Conservation (phyloP, 2,113 vertebrate genomes). For the Microtus pennsylvanicus region DNA sequence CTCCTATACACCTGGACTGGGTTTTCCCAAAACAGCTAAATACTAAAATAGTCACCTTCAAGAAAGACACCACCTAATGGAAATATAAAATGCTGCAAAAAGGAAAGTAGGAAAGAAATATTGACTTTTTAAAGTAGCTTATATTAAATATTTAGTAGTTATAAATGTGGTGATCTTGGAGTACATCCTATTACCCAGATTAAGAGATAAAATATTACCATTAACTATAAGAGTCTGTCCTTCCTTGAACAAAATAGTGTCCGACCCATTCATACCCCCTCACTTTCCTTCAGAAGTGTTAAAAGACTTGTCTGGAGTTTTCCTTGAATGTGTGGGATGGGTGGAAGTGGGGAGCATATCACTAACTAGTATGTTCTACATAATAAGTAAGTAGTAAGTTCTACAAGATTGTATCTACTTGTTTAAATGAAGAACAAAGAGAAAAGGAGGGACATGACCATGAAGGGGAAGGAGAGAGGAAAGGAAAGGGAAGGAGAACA, state of each 20-base stretch:
- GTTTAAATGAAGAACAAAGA: background rate
- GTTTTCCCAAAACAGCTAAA: background rate
- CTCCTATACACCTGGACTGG: too few relatives aligned
- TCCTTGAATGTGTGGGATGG: background rate
- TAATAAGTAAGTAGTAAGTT: background rate
- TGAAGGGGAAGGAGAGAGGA: background rate
- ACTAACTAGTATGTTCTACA: background rate
- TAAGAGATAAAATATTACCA: background rate
- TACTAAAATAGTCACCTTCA: background rate
- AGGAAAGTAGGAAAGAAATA: background rate
- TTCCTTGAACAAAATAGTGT: too few relatives aligned
- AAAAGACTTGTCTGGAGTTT: background rate
- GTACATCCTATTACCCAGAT: background rate
- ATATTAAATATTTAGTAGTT: slow-evolving; percentile 58
- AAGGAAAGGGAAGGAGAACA: fast-evolving
- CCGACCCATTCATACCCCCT: fast-evolving
- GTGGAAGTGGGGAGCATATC: too few relatives aligned
- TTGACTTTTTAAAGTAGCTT: background rate
- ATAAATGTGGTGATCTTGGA: background rate
- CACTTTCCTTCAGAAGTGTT: background rate
- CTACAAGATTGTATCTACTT: background rate
- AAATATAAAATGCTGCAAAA: background rate
- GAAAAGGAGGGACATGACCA: background rate
- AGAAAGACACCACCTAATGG: background rate
- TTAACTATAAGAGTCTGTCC: background rate